Evolutionary conservation across 2,888 invertebrate genomes (phyloP), one percentile per base, ranked within the genome.

Genomic region (Drosophila nr. fundita): DNA sequence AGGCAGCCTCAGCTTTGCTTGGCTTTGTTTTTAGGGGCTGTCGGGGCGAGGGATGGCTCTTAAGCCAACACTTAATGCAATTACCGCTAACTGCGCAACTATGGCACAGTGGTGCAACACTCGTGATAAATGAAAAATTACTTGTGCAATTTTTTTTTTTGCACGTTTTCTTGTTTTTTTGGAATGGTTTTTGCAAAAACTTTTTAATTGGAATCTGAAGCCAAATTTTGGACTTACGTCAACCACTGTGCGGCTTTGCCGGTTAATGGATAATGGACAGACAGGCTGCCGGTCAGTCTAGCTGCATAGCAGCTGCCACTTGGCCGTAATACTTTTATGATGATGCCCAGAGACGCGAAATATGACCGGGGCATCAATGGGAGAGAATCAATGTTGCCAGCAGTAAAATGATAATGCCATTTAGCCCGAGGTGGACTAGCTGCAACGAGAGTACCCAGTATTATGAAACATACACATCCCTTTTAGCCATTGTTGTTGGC

Each of bases 61-160:
- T 90, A 90, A 90, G 89, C 89, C 81, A 73, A 79, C 89, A 90
- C 88, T 87, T 90, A 88, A 87, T 87, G 90, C 90, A 88, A 87
- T 87, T 87, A 87, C 90, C 83, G 75, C 74, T 52, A 63, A 42
- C 70, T 80, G 64, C 76, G 76, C 70, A 79, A 55, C 61, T 32
- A 64, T 58, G 60, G 10, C 61, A 79, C 82, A 67, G 29, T 79
- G 81, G 66, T 24, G 24, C 61, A 2, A 34, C 0, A 11, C 30
- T 7, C 4, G 2, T 34, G 1, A 0, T 27, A 8, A 10, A 15
- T 30, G 30, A 50, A 30, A 1, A n/a, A n/a, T n/a, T n/a, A n/a
- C n/a, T n/a, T n/a, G n/a, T n/a, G n/a, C n/a, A n/a, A n/a, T n/a
- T n/a, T n/a, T n/a, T n/a, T n/a, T n/a, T 15, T 21, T 15, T 34